These are phyloP conservation scores for Glandiceps talaboti DNA, from an alignment of 53 echinoderm and acorn worm species.

Conservation along the genomic window DNA sequence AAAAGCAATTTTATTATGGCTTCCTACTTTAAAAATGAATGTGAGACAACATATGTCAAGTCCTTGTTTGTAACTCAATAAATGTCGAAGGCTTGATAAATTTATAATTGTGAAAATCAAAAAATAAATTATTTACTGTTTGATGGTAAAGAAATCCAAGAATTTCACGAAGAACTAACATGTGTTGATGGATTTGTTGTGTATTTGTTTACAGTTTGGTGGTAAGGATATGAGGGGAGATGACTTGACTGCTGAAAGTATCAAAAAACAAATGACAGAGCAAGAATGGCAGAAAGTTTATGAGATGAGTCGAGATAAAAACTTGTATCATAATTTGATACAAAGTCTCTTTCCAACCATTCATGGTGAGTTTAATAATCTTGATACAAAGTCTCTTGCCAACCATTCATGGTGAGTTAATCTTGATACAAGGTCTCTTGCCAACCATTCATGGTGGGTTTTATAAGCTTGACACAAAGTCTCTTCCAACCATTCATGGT, in stretches of 20 bases:
- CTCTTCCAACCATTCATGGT: no score
- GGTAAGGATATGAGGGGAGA: slow-evolving; percentile 91
- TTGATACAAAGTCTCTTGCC: slow-evolving; percentile 95
- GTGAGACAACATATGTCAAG: no score
- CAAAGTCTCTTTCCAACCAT: slow-evolving; percentile 96
- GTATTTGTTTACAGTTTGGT: slow-evolving; percentile 69
- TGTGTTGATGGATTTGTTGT: no score
- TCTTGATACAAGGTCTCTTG: slow-evolving; percentile 88
- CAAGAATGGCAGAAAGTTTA: slow-evolving; percentile 99
- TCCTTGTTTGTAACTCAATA: no score
- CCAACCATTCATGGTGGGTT: slow-evolving; percentile 97
- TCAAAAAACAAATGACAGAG: slow-evolving; percentile 99
- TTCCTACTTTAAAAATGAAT: no score
- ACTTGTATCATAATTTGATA: slow-evolving; percentile 87
- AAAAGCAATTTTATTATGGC: no score
- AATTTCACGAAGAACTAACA: no score
- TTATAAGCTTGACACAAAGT: no score
- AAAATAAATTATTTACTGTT: no score
- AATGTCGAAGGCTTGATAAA: no score
- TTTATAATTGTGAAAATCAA: no score
- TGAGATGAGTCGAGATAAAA: slow-evolving; percentile 99
- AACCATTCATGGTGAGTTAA: slow-evolving; percentile 94
- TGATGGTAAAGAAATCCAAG: no score
- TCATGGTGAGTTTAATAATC: slow-evolving; percentile 89
- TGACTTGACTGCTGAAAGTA: slow-evolving; percentile 89